These are phyloP conservation scores for Sisor rabdophorus DNA, from an alignment of 2,113 vertebrate genomes.

Conservation along the genomic window DNA sequence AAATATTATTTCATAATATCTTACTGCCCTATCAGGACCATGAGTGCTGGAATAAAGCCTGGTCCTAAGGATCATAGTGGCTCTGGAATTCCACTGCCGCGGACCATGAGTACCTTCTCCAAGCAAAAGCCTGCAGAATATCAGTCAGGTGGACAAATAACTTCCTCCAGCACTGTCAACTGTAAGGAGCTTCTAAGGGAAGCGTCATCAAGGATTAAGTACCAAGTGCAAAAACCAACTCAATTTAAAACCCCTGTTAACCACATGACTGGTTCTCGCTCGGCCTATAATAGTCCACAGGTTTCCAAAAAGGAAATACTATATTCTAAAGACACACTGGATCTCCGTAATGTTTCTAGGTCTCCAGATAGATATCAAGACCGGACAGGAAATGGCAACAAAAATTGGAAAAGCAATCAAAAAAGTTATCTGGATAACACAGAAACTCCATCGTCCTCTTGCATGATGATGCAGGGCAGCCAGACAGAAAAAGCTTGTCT, in stretches of 20 bases:
- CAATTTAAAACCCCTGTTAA: slow-evolving; percentile 19
- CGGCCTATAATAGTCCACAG: slow-evolving; percentile 69
- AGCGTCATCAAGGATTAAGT: slow-evolving; percentile 55
- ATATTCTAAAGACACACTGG: slow-evolving; percentile 64
- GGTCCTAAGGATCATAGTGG: slow-evolving; percentile 52
- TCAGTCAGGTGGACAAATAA: slow-evolving; percentile 31
- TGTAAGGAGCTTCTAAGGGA: slow-evolving; percentile 59
- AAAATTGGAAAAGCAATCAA: slow-evolving; percentile 66
- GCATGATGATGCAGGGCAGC: slow-evolving; percentile 10
- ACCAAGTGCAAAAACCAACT: slow-evolving; percentile 53
- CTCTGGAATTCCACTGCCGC: slow-evolving; percentile 59
- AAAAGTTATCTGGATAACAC: slow-evolving; percentile 61
- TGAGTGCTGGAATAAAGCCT: slow-evolving; percentile 62
- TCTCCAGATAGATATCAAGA: slow-evolving; percentile 57
- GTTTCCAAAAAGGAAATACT: slow-evolving; percentile 54
- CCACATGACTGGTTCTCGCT: slow-evolving; percentile 56
- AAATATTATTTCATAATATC: slow-evolving; percentile 34
- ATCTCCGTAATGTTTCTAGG: slow-evolving; percentile 53
- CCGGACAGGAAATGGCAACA: slow-evolving; percentile 60
- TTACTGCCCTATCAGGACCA: slow-evolving; percentile 45
- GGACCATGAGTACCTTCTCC: slow-evolving; percentile 51
- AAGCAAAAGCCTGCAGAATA: slow-evolving; percentile 52
- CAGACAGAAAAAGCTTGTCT: slow-evolving; percentile 29
- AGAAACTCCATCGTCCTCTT: slow-evolving; percentile 13
- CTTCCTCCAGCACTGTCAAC: slow-evolving; percentile 48